These are phyloP conservation scores for Cheilosia urbana DNA, from an alignment of 2,888 invertebrate genomes.

Conservation along the genomic window DNA sequence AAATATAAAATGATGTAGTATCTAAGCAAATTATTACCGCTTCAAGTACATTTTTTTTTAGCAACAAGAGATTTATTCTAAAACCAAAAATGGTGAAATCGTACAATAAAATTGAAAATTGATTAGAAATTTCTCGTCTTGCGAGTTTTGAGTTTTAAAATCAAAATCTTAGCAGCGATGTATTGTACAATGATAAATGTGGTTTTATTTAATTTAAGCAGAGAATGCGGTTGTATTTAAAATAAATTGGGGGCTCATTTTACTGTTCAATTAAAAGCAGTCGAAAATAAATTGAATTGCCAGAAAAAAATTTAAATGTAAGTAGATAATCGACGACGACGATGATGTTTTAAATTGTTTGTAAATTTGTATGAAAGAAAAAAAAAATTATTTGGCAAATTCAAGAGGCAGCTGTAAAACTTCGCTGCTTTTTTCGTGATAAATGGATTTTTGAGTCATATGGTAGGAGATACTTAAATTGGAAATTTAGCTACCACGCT, in stretches of 20 bases:
- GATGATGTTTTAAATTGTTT: conserved; percentile 56
- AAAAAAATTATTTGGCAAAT: neutral
- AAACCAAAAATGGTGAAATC: conserved; percentile 15
- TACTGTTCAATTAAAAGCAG: conserved; percentile 16
- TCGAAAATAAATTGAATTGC: conserved; percentile 22
- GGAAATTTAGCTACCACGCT: too few relatives aligned
- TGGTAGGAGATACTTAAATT: too few relatives aligned
- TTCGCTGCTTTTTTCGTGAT: too few relatives aligned
- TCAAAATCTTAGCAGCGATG: neutral
- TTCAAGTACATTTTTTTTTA: conserved; percentile 1
- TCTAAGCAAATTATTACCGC: conserved; percentile 1
- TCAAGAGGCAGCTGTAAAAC: too few relatives aligned
- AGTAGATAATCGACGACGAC: conserved; percentile 50
- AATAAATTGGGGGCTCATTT: conserved; percentile 43
- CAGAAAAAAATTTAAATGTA: conserved; percentile 26
- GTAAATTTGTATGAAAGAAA: conserved; percentile 33
- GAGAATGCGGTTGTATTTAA: conserved; percentile 29
- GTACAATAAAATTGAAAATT: neutral
- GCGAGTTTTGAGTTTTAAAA: neutral
- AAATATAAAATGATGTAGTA: neutral
- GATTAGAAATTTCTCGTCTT: neutral
- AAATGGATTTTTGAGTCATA: too few relatives aligned
- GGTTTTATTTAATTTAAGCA: conserved; percentile 9
- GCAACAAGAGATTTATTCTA: conserved; percentile 28
- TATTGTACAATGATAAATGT: neutral